Base-by-base conservation (phyloP, 2,888 invertebrate species). In the Scaptomyza caliginosa region DNA sequence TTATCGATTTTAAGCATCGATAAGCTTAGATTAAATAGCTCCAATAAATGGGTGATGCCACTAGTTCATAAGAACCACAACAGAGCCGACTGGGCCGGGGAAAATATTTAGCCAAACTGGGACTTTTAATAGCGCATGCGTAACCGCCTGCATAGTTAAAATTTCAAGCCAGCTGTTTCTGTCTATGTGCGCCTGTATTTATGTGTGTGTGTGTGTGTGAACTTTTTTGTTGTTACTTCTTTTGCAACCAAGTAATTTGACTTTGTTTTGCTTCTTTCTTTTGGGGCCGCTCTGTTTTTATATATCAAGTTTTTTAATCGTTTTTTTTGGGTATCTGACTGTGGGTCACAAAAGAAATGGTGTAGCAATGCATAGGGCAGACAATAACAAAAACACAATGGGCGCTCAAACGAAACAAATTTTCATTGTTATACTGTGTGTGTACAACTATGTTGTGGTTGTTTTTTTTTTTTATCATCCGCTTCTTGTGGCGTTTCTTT, bases 351-450 rank as follows among this genome's bases (percentile, higher is more conserved):
- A 76, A 76, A 74, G 72, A 74, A 75, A 74, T 66, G 62, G 32
- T 56, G 55, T 55, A 59, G 66, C 71, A 64, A 57, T 62, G 69
- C 32, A 57, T 36, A 66, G 70, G 70, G 72, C 58, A 17, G 7
- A 28, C 26, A 28, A 11, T 10, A 30, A 13, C 30, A 30, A 30
- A 28, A 58, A 60, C 54, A 77, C 82, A 77, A 62, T 77, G 70
- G 77, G 64, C 73, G 70, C 66, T 74, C 74, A 70, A 71, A 71
- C 75, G 79, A 67, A 71, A 65, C 85, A 71, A 74, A 84, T 84
- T 81, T 84, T 71, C 78, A 84, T 81, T 81, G 83, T 79, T 85
- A 62, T 68, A 66, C 55, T 71, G 28, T 19, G 46, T 60, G 26
- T 34, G 34, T 34, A 8, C 7, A 5, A 26, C 1, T 63, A 59